Evolutionary conservation across 64 coral and sea anemone species (phyloP), one percentile per base, ranked within the genome.

Genomic region (Catalaphyllia jardinei): DNA sequence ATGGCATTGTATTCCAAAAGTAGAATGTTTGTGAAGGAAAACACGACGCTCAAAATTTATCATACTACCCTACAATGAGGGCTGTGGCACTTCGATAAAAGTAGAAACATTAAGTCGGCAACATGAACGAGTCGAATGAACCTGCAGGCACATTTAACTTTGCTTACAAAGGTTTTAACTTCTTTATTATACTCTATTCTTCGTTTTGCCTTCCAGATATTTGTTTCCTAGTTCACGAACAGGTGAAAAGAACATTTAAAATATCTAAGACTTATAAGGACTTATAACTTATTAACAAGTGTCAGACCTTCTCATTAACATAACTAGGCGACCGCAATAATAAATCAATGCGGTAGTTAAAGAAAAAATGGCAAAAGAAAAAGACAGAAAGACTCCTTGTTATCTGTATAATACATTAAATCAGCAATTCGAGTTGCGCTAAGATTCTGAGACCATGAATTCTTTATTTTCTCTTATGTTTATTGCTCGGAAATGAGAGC

Each of bases 231-330:
- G 12, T 83, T 83, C 18, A 46, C 35, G 14, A 24, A 14, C 49
- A 71, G 62, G 33, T 85, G 31, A 71, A 85, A 67, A 28, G 38
- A 85, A 52, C 46, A 57, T 71, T 35, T 71, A 30, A 85, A 81
- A 71, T 85, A 71, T 67, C 63, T n/a, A 50, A 71, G 62, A 85
- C n/a, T n/a, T n/a, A n/a, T n/a, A n/a, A n/a, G n/a, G 39, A 85
- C 62, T 85, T 85, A 85, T 85, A 85, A 85, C 81, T 85, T 85
- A 85, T 85, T 85, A 85, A 85, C 81, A 71, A 85, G 81, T 85
- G 81, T 85, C 81, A 39, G 67, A 51, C 81, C 42, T 20, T 22
- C 38, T 71, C 63, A 85, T 85, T 85, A 85, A 14, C 81, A 85
- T 85, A 85, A 85, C 62, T 39, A 42, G 81, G 38, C 28, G 18